phyloP scores from a whole-genome alignment of 1,140 invertebrate genomes.

The Scaptodrosophila lebanonensis region DNA sequence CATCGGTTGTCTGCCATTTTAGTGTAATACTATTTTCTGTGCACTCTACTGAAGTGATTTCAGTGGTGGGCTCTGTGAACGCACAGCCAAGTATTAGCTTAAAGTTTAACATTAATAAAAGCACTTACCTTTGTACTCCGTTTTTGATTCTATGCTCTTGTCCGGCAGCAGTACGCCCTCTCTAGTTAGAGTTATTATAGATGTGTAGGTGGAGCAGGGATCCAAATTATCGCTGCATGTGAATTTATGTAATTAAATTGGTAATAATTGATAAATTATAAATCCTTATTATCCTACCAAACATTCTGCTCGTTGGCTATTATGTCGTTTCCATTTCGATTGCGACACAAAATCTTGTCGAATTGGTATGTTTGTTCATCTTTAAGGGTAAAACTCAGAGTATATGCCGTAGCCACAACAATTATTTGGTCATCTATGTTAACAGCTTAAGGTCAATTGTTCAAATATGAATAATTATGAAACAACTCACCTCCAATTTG shows the following conservation, averaged over 20 bases:
- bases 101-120: too few species aligned
- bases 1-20: constrained; percentile 49
- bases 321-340: constrained; percentile 7
- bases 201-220: constrained; percentile 51
- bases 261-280: not conserved
- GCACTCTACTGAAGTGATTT: constrained; percentile 27
- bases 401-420: constrained; percentile 32
- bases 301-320: constrained; percentile 31
- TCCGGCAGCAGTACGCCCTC: constrained; percentile 5
- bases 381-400: constrained; percentile 37
- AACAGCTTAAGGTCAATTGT: not conserved
- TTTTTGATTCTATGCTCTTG: constrained; percentile 32
- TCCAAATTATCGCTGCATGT: constrained; percentile 44
- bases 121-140: constrained; percentile 53
- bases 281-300: constrained; percentile 26
- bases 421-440: constrained; percentile 25
- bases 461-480: too few species aligned
- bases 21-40: constrained; percentile 41
- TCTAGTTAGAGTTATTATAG: constrained; percentile 22
- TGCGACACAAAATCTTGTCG: constrained; percentile 35
- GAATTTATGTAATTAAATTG: too few species aligned
- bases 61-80: constrained; percentile 46
- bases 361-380: constrained; percentile 38
- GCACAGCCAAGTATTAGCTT: too few species aligned
- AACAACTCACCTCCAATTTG: too few species aligned